These are phyloP conservation scores for Spizella passerina DNA, from an alignment of 2,797 vertebrate genomes.

Conservation along the genomic window DNA sequence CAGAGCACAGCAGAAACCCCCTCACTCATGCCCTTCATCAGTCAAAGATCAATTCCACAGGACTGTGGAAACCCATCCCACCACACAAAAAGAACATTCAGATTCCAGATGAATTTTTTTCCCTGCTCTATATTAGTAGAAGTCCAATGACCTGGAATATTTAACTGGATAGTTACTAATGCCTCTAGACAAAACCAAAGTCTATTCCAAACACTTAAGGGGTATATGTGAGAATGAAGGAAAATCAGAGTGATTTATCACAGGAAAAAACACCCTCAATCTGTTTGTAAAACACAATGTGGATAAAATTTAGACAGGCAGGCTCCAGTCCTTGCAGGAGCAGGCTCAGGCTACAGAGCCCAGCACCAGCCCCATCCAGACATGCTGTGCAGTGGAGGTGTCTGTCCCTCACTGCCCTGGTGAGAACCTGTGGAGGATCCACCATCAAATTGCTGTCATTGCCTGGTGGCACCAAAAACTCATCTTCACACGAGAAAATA, in stretches of 20 bases:
- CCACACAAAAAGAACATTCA: not conserved
- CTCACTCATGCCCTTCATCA: fast-evolving
- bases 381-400: not conserved
- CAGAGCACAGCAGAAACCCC: not conserved
- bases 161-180: not conserved
- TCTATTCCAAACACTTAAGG: not conserved
- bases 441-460: not conserved
- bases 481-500: not conserved
- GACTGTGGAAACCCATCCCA: not conserved
- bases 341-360: not conserved
- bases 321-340: not conserved
- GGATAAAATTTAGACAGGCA: not conserved
- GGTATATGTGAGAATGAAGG: not conserved
- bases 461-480: not conserved
- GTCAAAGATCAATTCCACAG: fast-evolving
- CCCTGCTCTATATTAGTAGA: not conserved
- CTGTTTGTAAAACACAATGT: not conserved
- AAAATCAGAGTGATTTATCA: conserved; percentile 5
- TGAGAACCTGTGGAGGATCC: not conserved
- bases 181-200: not conserved
- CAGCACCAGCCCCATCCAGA: not conserved
- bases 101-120: not conserved
- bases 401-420: fast-evolving
- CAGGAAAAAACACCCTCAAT: not conserved
- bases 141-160: not conserved